phyloP scores from a whole-genome alignment of 1,140 invertebrate genomes.

The Halyomorpha halys region DNA sequence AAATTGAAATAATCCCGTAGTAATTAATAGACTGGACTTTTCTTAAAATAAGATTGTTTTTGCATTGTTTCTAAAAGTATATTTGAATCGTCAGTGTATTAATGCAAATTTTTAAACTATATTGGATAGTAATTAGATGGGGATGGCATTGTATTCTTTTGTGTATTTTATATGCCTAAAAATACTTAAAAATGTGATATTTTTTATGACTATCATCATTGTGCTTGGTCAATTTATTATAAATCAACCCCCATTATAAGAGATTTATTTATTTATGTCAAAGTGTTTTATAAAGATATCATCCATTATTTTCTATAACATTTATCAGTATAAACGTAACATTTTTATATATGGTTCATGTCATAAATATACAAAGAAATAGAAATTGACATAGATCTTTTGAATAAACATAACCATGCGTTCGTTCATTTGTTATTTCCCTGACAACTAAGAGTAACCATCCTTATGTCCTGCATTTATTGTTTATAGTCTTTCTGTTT shows the following conservation, averaged over 20 bases:
- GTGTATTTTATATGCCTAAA: slow-evolving; percentile 16
- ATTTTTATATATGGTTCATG: slow-evolving; percentile 12
- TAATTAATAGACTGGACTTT: no score
- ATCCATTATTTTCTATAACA: slow-evolving; percentile 15
- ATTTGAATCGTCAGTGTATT: no score
- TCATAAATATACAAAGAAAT: slow-evolving; percentile 1
- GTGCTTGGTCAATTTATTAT: slow-evolving; percentile 23
- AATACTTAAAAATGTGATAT: slow-evolving; percentile 21
- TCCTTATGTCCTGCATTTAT: background rate
- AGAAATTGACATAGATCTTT: slow-evolving; percentile 7
- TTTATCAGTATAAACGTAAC: slow-evolving; percentile 8
- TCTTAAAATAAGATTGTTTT: no score
- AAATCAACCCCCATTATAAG: slow-evolving; percentile 11
- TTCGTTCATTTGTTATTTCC: slow-evolving; percentile 5
- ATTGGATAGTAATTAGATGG: background rate
- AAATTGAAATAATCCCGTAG: no score
- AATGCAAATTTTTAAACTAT: no score
- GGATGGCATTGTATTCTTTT: slow-evolving; percentile 9
- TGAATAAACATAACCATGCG: slow-evolving; percentile 5
- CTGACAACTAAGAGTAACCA: background rate
- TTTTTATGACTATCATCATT: slow-evolving; percentile 24
- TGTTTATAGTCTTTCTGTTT: background rate
- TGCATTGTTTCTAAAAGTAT: no score
- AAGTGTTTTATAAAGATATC: slow-evolving; percentile 13
- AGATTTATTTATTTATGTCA: slow-evolving; percentile 17